phyloP scores from a whole-genome alignment of 2,113 vertebrate species.

The Osmerus mordax region DNA sequence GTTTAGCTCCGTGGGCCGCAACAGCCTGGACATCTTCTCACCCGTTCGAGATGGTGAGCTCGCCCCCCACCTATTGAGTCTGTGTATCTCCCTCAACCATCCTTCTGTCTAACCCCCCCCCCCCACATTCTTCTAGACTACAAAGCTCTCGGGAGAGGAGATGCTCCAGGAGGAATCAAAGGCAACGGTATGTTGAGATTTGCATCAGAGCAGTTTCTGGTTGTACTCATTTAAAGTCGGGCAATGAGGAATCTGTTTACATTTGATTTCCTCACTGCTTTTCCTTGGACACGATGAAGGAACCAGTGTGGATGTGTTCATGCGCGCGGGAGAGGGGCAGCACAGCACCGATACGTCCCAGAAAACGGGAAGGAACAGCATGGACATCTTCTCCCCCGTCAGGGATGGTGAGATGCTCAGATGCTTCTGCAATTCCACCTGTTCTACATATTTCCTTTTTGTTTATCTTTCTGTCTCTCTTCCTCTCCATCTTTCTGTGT shows the following conservation, averaged over 20 bases:
- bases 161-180: constrained; percentile 7
- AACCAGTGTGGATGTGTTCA: constrained; percentile 73
- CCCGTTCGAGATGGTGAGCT: constrained; percentile 87
- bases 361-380: constrained; percentile 70
- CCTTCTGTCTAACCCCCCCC: too few species aligned
- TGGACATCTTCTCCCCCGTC: constrained; percentile 69
- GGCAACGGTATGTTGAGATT: background rate
- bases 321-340: constrained; percentile 74
- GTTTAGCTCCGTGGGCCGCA: constrained; percentile 72
- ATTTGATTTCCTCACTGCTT: background rate
- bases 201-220: background rate
- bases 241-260: background rate
- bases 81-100: constrained; percentile 2
- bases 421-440: background rate
- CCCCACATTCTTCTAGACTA: background rate
- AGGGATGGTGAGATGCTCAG: constrained; percentile 73
- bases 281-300: constrained; percentile 59
- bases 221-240: background rate
- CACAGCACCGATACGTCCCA: constrained; percentile 62
- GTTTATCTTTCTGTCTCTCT: background rate
- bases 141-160: background rate
- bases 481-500: constrained; percentile 1
- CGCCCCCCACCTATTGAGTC: background rate
- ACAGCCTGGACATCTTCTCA: constrained; percentile 91
- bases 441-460: background rate